Evolutionary conservation across 2,888 invertebrate species (phyloP).

Genomic region (Netelia inedita): DNA sequence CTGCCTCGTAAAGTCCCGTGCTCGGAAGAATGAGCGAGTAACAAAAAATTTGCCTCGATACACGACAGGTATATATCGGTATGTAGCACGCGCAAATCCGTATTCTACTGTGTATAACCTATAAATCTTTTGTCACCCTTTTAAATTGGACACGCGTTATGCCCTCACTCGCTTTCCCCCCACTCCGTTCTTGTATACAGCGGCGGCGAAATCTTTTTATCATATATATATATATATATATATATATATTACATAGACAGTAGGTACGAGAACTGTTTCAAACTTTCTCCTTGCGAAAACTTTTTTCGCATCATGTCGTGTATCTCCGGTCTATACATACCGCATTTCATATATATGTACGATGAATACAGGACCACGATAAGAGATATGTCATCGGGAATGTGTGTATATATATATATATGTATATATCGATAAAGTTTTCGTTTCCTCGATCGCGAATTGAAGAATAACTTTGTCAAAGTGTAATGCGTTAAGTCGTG

Average conservation of each 20-base stretch:
- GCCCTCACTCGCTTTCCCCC: too few relatives aligned
- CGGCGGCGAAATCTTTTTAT: not conserved
- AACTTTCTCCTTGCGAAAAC: slow-evolving; percentile 53
- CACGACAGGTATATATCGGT: too few relatives aligned
- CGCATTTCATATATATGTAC: slow-evolving; percentile 14
- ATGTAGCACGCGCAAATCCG: too few relatives aligned
- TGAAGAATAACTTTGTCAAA: slow-evolving; percentile 46
- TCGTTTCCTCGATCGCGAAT: slow-evolving; percentile 34
- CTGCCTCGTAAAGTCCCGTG: too few relatives aligned
- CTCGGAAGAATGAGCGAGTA: too few relatives aligned
- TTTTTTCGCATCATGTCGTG: slow-evolving; percentile 57
- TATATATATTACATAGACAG: slow-evolving; percentile 11
- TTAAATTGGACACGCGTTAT: too few relatives aligned
- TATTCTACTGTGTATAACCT: too few relatives aligned
- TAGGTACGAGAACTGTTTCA: slow-evolving; percentile 50
- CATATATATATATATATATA: slow-evolving; percentile 18
- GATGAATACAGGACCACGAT: slow-evolving; percentile 32
- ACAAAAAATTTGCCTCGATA: too few relatives aligned
- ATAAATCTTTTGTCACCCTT: too few relatives aligned
- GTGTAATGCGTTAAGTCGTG: slow-evolving; percentile 33
- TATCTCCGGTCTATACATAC: slow-evolving; percentile 41
- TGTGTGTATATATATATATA: slow-evolving; percentile 18
- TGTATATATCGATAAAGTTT: slow-evolving; percentile 48
- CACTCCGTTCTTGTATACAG: too few relatives aligned
- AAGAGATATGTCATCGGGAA: slow-evolving; percentile 46